A percentile compares a stretch with the other conserved stretches of the same genome.
Conservation (phyloP, 1,140 invertebrate species). For the Telenomus remus region DNA sequence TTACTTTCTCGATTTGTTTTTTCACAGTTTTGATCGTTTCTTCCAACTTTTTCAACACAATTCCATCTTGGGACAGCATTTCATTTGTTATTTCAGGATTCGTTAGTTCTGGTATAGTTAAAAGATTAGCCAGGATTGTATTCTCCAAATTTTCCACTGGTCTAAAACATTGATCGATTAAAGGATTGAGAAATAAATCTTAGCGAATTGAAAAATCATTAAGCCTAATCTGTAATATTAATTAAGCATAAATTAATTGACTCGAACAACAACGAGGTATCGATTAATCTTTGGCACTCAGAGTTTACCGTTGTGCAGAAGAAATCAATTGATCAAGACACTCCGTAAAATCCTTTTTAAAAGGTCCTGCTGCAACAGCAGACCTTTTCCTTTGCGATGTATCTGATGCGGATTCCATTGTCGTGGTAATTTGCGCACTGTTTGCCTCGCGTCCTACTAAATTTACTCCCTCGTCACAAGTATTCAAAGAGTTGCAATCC, state of each 20-base stretch:
- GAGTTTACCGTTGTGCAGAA: constrained; percentile 62
- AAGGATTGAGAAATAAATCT: background rate
- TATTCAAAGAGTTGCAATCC: constrained; percentile 49
- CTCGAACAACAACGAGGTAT: background rate
- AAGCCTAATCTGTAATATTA: no score
- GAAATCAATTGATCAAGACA: constrained; percentile 66
- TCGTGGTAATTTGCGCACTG: constrained; percentile 30
- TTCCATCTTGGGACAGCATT: constrained; percentile 73
- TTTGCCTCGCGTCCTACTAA: constrained; percentile 37
- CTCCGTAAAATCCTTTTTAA: constrained; percentile 63
- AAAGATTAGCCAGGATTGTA: constrained; percentile 80
- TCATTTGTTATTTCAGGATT: constrained; percentile 73
- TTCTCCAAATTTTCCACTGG: constrained; percentile 81
- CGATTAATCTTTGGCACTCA: constrained; percentile 19
- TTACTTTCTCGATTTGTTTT: constrained; percentile 80
- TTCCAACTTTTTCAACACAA: constrained; percentile 78
- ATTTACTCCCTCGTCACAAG: constrained; percentile 37
- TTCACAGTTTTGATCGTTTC: constrained; percentile 80
- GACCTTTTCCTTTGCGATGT: constrained; percentile 25
- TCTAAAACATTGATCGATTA: constrained; percentile 70
- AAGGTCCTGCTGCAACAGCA: constrained; percentile 48
- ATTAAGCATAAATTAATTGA: background rate
- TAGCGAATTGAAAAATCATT: background rate
- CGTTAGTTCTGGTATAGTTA: constrained; percentile 75
- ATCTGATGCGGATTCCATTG: constrained; percentile 19